These are phyloP conservation scores for Artemia sinica DNA, from an alignment of 2,888 invertebrate genomes.

Conservation along the genomic window DNA sequence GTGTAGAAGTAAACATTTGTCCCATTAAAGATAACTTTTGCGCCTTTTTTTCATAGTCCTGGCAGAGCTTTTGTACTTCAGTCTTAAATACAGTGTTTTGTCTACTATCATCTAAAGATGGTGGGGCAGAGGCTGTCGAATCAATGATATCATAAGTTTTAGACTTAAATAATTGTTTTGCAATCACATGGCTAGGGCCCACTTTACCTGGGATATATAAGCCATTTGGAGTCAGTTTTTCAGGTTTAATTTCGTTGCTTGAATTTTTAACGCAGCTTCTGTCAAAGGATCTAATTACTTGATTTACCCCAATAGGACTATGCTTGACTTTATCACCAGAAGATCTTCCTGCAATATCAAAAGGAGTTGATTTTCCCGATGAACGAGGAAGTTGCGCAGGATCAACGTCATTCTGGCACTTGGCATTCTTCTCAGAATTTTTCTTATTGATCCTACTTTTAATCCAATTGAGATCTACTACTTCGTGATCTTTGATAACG, in stretches of 20 bases:
- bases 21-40: conserved; percentile 45
- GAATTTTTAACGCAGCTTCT: neutral
- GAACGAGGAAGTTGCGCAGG: neutral
- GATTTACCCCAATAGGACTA: neutral
- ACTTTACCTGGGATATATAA: too few relatives aligned
- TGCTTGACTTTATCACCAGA: neutral
- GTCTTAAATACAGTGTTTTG: conserved; percentile 33
- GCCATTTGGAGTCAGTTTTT: neutral
- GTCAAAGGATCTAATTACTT: neutral
- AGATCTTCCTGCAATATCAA: neutral
- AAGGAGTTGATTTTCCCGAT: neutral
- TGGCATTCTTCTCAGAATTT: neutral
- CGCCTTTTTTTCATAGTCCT: conserved; percentile 45
- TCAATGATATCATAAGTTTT: conserved; percentile 11
- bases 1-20: conserved; percentile 61
- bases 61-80: conserved; percentile 52
- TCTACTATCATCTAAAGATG: neutral
- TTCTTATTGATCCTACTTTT: conserved; percentile 6
- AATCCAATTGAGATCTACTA: conserved; percentile 37
- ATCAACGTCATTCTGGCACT: neutral
- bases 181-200: neutral
- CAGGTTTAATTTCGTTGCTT: neutral
- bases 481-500: conserved; percentile 36
- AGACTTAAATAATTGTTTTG: neutral
- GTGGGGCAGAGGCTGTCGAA: conserved; percentile 14